Base-by-base conservation (phyloP, 2,113 vertebrate species). In the Dunckerocampus dactyliophorus region DNA sequence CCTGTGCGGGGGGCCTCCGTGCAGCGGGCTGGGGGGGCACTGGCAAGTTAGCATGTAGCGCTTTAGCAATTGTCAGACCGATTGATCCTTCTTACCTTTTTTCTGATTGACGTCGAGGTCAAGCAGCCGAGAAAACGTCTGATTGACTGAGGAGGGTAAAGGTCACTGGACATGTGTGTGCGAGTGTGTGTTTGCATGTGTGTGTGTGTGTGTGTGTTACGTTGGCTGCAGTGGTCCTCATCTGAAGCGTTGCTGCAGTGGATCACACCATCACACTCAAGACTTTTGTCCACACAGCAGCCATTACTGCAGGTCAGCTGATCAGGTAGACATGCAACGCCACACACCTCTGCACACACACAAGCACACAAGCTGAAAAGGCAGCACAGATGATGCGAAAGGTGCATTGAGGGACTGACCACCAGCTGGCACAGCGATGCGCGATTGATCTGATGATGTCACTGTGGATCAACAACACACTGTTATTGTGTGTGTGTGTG, bases 261-360 rank as follows among this genome's bases (percentile, higher is more conserved):
- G 0, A 8, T 8, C n/a, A 85, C 74, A 2, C 88, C 90, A 17
- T 98, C 96, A 62, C 96, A 98, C 76, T 96, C 93, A 75, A 92
- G 76, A 66, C 80, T 83, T 49, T 76, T 75, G 39, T 96, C 91
- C 45, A 98, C 77, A 71, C 96, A 98, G 86, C 96, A 98, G 75
- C 86, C 83, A 2, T 85, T 79, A 1, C 46, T 46, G 49, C 96
- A 98, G 65, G 8, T 82, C 82, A 95, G 93, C 85, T 91, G 86
- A 14, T 53, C 71, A 2, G 80, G 1, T 8, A 46, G 59, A 69
- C 96, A 98, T 0, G 59, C 17, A 3, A 71, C 59, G 0, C 78
- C 86, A 72, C 95, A 97, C 45, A 52, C 71, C 71, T 72, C 88
- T 76, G 63, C 19, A 51, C 51, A 22, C 63, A 65, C 50, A 65